A percentile compares a stretch with the other conserved stretches of the same genome.
These are phyloP conservation scores for Papilio polytes DNA, from an alignment of 1,140 invertebrate species.

Conservation along the genomic window DNA sequence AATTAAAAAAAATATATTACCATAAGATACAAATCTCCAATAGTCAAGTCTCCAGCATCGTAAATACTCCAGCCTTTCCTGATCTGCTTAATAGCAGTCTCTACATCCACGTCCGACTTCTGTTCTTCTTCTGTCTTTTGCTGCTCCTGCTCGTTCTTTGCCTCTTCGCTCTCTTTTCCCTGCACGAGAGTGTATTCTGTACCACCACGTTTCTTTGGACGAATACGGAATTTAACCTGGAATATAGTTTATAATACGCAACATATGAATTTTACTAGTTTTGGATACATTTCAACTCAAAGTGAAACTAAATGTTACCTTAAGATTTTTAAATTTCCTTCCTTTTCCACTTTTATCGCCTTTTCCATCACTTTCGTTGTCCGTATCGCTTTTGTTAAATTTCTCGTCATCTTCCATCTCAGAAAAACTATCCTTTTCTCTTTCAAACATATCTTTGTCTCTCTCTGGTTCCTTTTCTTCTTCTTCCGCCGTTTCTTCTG, in stretches of 20 bases:
- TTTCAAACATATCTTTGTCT: slow-evolving; percentile 66
- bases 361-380: slow-evolving; percentile 78
- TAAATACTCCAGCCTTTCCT: slow-evolving; percentile 91
- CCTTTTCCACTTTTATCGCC: slow-evolving; percentile 59
- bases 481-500: slow-evolving; percentile 68
- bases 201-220: slow-evolving; percentile 71
- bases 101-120: slow-evolving; percentile 72
- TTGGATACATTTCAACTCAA: no score
- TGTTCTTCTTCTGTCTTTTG: slow-evolving; percentile 40
- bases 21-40: slow-evolving; percentile 96
- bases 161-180: slow-evolving; percentile 60
- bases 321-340: slow-evolving; percentile 72
- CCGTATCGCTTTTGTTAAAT: slow-evolving; percentile 77
- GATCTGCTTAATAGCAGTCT: slow-evolving; percentile 84
- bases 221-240: slow-evolving; percentile 75
- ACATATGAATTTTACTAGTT: no score
- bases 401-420: slow-evolving; percentile 83
- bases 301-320: slow-evolving; percentile 54
- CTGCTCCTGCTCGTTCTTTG: slow-evolving; percentile 49
- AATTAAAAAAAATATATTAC: slow-evolving; percentile 72
- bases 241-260: slow-evolving; percentile 3
- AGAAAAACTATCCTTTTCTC: slow-evolving; percentile 80
- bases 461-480: slow-evolving; percentile 56
- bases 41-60: slow-evolving; percentile 90
- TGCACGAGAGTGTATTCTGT: slow-evolving; percentile 71